These are phyloP conservation scores for cat (Felis catus) DNA, from an alignment of 2,113 vertebrate genomes.

Conservation along the genomic window F.catus_Fca126_mat1.0 CM031419.1:59505501-59506000, in stretches of 20 bases:
- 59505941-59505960: not conserved
- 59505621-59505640: slow-evolving; percentile 65
- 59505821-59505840: not conserved
- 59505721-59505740: not conserved
- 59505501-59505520: slow-evolving; percentile 71
- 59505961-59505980: not conserved
- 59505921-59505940: not conserved
- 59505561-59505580: slow-evolving; percentile 57
- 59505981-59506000: not conserved
- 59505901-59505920: not conserved
- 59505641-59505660: slow-evolving; percentile 37
- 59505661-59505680: slow-evolving; percentile 44
- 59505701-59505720: not conserved
- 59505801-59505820: not conserved
- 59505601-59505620: slow-evolving; percentile 49
- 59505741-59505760: not conserved
- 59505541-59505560: slow-evolving; percentile 60
- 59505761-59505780: not conserved
- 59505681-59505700: slow-evolving; percentile 25
- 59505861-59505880: not conserved
- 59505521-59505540: slow-evolving; percentile 60
- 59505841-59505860: not conserved
- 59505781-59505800: not conserved
- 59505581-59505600: slow-evolving; percentile 61
- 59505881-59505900: not conserved